Evolutionary conservation across 2,797 vertebrate genomes (phyloP).

Genomic region (Schizothorax lantsangensis): DNA sequence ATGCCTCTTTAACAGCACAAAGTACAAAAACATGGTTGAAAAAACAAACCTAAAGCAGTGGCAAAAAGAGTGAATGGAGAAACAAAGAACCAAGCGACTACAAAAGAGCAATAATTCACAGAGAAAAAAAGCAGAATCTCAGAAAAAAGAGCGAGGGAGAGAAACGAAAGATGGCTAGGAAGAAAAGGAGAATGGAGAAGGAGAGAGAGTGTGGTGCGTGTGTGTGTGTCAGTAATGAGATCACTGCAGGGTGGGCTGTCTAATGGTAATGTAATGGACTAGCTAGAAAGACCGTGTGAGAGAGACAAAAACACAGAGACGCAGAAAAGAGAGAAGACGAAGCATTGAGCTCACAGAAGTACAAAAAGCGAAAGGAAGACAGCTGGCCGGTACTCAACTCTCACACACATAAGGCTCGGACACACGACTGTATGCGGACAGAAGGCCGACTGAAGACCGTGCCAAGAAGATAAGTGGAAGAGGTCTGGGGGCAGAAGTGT

Average conservation of each 20-base stretch:
- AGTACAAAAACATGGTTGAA: conserved; percentile 68
- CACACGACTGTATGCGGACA: conserved; percentile 34
- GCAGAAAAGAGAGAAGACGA: conserved; percentile 32
- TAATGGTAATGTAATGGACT: conserved; percentile 70
- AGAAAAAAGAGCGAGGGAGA: conserved; percentile 4
- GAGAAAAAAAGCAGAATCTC: conserved; percentile 30
- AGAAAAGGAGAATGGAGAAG: conserved; percentile 60
- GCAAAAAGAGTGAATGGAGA: conserved; percentile 25
- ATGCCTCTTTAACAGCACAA: conserved; percentile 70
- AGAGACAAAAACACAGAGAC: conserved; percentile 44
- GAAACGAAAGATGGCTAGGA: background rate
- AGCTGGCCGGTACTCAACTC: conserved; percentile 48
- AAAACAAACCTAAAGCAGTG: conserved; percentile 27
- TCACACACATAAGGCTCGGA: conserved; percentile 35
- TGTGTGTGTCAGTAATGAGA: conserved; percentile 81
- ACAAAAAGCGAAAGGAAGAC: conserved; percentile 53
- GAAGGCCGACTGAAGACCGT: conserved; percentile 44
- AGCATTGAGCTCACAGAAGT: conserved; percentile 23
- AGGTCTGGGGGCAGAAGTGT: conserved; percentile 36
- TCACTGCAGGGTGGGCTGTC: conserved; percentile 76
- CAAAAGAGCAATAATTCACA: conserved; percentile 67
- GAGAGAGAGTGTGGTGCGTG: conserved; percentile 6
- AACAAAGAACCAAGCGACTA: conserved; percentile 29
- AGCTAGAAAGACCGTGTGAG: conserved; percentile 36
- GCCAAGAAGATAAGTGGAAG: conserved; percentile 49